These are phyloP conservation scores for Chelmon rostratus DNA, from an alignment of 2,797 vertebrate genomes.

Conservation along the genomic window DNA sequence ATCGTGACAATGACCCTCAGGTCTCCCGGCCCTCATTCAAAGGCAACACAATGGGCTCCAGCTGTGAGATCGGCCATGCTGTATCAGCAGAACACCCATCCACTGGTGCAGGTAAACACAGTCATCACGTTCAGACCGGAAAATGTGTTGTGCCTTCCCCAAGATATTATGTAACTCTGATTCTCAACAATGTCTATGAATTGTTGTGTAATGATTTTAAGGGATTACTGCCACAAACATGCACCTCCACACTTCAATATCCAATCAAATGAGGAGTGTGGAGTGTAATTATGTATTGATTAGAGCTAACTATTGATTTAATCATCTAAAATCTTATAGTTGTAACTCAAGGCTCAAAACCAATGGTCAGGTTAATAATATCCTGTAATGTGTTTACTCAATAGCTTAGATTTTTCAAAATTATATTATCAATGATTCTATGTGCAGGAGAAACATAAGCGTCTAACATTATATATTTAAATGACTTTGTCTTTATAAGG, in stretches of 20 bases:
- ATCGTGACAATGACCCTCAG: conserved; percentile 83
- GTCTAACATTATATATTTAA: conserved; percentile 2
- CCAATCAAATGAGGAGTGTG: conserved; percentile 68
- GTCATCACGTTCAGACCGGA: conserved; percentile 34
- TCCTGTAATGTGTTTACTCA: conserved; percentile 55
- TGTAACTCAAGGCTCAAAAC: conserved; percentile 67
- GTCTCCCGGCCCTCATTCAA: conserved; percentile 74
- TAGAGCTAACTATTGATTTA: conserved; percentile 78
- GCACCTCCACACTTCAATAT: conserved; percentile 60
- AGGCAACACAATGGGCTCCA: conserved; percentile 78
- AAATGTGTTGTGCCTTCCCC: conserved; percentile 11
- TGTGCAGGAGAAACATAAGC: conserved; percentile 3
- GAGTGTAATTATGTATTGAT: conserved; percentile 85
- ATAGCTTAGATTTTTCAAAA: conserved; percentile 52
- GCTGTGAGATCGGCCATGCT: conserved; percentile 77
- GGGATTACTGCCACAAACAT: conserved; percentile 44
- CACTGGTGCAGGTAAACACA: conserved; percentile 53
- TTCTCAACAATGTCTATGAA: conserved; percentile 12
- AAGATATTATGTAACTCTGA: neutral
- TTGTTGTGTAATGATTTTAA: conserved; percentile 41
- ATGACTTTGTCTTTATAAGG: neutral
- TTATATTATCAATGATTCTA: conserved; percentile 33
- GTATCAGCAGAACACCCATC: conserved; percentile 66
- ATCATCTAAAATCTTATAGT: conserved; percentile 63
- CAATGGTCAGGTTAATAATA: conserved; percentile 47